Evolutionary conservation across 2,797 vertebrate species (phyloP).

Genomic region (Peromyscus melanophrys): DNA sequence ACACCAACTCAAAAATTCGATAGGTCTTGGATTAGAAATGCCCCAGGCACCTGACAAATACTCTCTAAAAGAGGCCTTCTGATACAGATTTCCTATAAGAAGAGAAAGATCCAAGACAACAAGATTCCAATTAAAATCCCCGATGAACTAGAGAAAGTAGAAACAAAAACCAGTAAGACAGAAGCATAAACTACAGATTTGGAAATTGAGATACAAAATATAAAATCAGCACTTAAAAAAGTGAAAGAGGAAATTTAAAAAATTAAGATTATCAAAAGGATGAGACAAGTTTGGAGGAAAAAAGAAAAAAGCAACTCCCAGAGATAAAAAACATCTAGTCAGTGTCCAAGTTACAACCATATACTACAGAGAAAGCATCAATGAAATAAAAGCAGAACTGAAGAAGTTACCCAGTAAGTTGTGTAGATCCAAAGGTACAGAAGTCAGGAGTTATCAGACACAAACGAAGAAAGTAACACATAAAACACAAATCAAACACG

Average conservation of each 20-base stretch:
- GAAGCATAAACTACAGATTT: not conserved
- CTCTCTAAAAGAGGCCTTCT: conserved; percentile 57
- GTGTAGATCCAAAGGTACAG: conserved; percentile 29
- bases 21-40: conserved; percentile 63
- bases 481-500: not conserved
- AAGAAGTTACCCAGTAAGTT: conserved; percentile 46
- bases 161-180: conserved; percentile 36
- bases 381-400: conserved; percentile 53
- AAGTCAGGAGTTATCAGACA: conserved; percentile 49
- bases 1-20: conserved; percentile 68
- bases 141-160: conserved; percentile 4
- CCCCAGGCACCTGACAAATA: conserved; percentile 55
- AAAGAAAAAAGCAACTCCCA: not conserved
- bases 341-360: conserved; percentile 31
- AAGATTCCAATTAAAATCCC: conserved; percentile 67
- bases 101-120: conserved; percentile 54
- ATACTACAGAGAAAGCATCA: not conserved
- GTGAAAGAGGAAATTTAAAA: conserved; percentile 53
- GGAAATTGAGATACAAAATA: conserved; percentile 38
- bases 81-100: conserved; percentile 55
- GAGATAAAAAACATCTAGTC: conserved; percentile 49
- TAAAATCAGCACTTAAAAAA: conserved; percentile 57
- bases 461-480: conserved; percentile 2
- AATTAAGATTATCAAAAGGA: conserved; percentile 52
- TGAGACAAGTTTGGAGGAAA: conserved; percentile 3